Conservation (phyloP, 2,797 vertebrate species). For the Percopsis omiscomaycus region DNA sequence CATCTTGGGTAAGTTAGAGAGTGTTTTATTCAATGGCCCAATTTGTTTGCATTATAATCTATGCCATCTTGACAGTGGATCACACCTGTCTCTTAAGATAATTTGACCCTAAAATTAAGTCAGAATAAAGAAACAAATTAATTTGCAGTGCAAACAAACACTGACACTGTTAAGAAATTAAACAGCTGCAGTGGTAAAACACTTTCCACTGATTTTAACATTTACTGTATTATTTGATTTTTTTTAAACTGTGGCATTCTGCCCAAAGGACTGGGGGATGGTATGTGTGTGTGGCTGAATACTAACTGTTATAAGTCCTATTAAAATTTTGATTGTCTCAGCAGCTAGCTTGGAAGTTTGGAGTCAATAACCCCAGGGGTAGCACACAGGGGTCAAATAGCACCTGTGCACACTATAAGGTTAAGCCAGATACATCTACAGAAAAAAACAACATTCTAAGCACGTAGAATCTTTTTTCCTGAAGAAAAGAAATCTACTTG, state of each 20-base stretch:
- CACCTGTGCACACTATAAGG: slow-evolving; percentile 30
- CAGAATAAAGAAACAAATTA: not conserved
- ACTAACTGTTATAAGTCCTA: slow-evolving; percentile 22
- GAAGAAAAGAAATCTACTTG: slow-evolving; percentile 46
- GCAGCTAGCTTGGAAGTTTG: slow-evolving; percentile 48
- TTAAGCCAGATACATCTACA: slow-evolving; percentile 39
- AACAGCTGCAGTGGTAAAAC: slow-evolving; percentile 22
- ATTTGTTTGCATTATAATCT: no score
- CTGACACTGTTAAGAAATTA: slow-evolving; percentile 21
- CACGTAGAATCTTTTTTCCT: slow-evolving; percentile 41
- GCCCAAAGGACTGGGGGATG: not conserved
- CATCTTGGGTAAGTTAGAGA: no score
- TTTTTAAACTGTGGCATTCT: not conserved
- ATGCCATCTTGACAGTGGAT: no score
- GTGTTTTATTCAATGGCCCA: no score
- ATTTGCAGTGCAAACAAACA: slow-evolving; percentile 10
- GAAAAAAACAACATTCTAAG: slow-evolving; percentile 34
- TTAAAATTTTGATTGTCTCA: slow-evolving; percentile 43
- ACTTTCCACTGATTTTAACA: slow-evolving; percentile 7
- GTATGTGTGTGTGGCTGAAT: not conserved
- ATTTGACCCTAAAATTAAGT: no score
- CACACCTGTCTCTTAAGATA: no score
- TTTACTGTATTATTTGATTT: not conserved
- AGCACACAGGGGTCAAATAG: slow-evolving; percentile 37
- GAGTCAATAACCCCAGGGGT: slow-evolving; percentile 41